phyloP scores from a whole-genome alignment of 2,113 vertebrate species.

The Epinephelus cyanopodus region DNA sequence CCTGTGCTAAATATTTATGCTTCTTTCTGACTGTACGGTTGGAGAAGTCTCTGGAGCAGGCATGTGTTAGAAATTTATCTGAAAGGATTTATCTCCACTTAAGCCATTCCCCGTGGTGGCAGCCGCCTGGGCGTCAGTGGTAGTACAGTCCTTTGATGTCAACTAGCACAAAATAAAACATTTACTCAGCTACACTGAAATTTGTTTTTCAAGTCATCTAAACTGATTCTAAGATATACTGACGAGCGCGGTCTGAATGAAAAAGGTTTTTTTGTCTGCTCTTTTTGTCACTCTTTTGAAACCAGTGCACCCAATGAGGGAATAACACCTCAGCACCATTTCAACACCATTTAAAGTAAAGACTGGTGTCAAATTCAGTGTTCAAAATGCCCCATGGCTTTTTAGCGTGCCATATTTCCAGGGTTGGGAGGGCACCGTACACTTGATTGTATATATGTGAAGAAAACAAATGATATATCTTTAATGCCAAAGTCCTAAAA shows the following conservation, averaged over 20 bases:
- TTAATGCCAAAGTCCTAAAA: not conserved
- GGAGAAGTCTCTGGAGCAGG: slow-evolving; percentile 16
- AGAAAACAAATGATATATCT: not conserved
- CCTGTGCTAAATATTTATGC: slow-evolving; percentile 12
- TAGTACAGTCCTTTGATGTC: slow-evolving; percentile 28
- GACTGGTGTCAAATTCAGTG: no score
- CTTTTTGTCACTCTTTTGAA: no score
- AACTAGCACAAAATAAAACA: slow-evolving; percentile 30
- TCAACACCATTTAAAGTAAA: no score
- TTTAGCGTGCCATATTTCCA: no score
- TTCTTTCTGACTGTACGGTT: not conserved
- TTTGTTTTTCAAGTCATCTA: not conserved
- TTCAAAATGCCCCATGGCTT: no score
- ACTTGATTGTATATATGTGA: no score
- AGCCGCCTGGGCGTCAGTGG: slow-evolving; percentile 10
- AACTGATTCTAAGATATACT: slow-evolving; percentile 11
- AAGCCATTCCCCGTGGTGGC: slow-evolving; percentile 33
- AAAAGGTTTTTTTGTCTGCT: no score
- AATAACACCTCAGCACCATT: no score
- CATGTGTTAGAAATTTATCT: slow-evolving; percentile 30
- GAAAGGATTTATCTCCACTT: slow-evolving; percentile 40
- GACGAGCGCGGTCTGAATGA: not conserved
- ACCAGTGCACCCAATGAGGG: no score
- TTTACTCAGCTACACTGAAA: slow-evolving; percentile 31
- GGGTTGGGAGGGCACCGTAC: no score